Conservation (phyloP, 2,888 invertebrate genomes). For the Agrenia bidenticulata region DNA sequence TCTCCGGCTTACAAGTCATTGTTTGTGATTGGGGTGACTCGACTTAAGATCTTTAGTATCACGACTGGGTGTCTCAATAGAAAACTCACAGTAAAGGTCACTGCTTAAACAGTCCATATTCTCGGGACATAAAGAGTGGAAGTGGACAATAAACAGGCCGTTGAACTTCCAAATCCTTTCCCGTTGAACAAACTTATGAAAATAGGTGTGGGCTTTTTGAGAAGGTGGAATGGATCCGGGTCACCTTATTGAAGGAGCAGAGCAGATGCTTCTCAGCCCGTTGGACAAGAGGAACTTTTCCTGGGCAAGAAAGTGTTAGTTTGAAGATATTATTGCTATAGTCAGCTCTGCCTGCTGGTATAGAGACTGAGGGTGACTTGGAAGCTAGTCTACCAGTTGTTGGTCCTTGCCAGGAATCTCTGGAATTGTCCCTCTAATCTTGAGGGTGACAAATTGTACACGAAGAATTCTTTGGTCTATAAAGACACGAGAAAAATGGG, state of each 20-base stretch:
- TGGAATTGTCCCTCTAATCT: too few relatives aligned
- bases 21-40: too few relatives aligned
- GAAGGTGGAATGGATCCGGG: conserved; percentile 16
- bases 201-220: background rate
- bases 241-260: conserved; percentile 2
- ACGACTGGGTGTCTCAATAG: background rate
- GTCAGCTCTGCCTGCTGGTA: background rate
- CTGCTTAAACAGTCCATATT: background rate
- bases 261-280: conserved; percentile 20
- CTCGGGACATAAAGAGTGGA: background rate
- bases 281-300: conserved; percentile 3
- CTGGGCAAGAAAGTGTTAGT: conserved; percentile 10
- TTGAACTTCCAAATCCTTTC: conserved; percentile 7
- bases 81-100: background rate
- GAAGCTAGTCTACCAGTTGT: too few relatives aligned
- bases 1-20: background rate
- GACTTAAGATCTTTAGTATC: too few relatives aligned
- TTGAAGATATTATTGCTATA: conserved; percentile 5
- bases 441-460: too few relatives aligned
- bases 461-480: background rate
- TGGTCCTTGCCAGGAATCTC: too few relatives aligned
- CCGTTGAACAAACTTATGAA: background rate
- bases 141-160: conserved; percentile 20
- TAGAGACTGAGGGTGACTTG: too few relatives aligned
- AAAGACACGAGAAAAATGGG: conserved; percentile 27